Evolutionary conservation across 92 coral and sea anemone species (phyloP), one percentile per base, ranked within the genome.

Genomic region (Bergia sp.): DNA sequence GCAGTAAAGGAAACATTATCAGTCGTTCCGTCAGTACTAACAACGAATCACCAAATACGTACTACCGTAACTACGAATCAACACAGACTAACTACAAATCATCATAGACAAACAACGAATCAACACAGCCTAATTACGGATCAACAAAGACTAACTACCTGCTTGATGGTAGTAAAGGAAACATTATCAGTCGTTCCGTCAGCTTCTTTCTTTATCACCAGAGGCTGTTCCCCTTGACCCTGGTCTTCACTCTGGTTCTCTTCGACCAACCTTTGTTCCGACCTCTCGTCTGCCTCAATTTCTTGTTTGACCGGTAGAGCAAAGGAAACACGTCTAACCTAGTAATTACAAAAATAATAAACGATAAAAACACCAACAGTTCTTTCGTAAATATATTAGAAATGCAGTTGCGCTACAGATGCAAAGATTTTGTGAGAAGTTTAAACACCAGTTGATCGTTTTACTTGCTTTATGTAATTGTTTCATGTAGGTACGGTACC

Each of bases 261-360:
- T 65, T 92, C 96, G 20, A 87, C 79, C 9, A 86, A 44, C 43
- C 86, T 85, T 44, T 89, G 89, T 58, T 42, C 57, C 37, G 71
- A 90, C 3, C 55, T 76, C 85, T 85, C 92, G 36, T 89, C 86
- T 82, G 81, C 91, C 65, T 94, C 94, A 58, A 75, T 82, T 50
- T 91, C 90, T 53, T 88, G 87, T 86, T 94, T 93, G 12, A 89
- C 92, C 7, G 99, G 99, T 72, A 94, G 92, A 38, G 99, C 99
- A 44, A 97, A 97, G 58, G 99, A 97, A 61, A 97, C 99, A 85
- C 96, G 97, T 40, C 99, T 89, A 39, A 95, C 90, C 99, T 97
- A 50, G 20, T 49, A 37, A 13, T 73, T 39, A 64, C 40, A 53
- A 45, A 23, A 78, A 85, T 29, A 20, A 74, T 23, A 64, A 76